Conservation (phyloP, 2,888 invertebrate species). For the Gymnocheta viridis region DNA sequence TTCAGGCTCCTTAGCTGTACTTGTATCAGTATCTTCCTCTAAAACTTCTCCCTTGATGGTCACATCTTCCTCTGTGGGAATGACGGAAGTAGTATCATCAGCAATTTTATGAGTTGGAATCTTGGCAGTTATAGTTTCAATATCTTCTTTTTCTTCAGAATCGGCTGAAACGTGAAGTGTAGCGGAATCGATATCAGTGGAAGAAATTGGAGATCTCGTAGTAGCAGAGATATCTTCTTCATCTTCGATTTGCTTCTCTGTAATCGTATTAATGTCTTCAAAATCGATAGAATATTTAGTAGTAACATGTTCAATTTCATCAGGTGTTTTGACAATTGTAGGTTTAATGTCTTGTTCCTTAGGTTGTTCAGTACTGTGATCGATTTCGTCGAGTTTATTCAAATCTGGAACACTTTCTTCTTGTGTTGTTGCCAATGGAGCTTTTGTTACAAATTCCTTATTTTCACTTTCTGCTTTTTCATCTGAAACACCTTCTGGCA, state of each 20-base stretch:
- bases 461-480: not conserved
- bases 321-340: slow-evolving; percentile 15
- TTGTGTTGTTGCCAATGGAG: not conserved
- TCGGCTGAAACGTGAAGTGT: not conserved
- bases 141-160: not conserved
- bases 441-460: slow-evolving; percentile 4
- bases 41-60: not conserved
- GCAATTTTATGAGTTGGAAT: slow-evolving; percentile 2
- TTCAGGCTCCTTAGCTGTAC: slow-evolving; percentile 13
- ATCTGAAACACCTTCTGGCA: not conserved
- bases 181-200: slow-evolving; percentile 4
- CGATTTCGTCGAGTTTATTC: not conserved
- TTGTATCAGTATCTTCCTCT: not conserved
- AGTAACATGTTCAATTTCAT: slow-evolving; percentile 13
- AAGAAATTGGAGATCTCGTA: slow-evolving; percentile 13
- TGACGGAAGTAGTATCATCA: not conserved
- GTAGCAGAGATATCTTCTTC: slow-evolving; percentile 13
- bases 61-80: slow-evolving; percentile 1
- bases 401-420: not conserved
- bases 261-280: slow-evolving; percentile 14
- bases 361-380: slow-evolving; percentile 12
- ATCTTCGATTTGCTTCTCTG: not conserved
- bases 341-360: slow-evolving; percentile 17
- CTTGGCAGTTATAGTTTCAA: slow-evolving; percentile 33
- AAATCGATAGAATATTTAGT: not conserved